Base-by-base conservation (phyloP, 35 echinoderm and acorn worm species). In the Strongylocentrotus purpuratus region DNA sequence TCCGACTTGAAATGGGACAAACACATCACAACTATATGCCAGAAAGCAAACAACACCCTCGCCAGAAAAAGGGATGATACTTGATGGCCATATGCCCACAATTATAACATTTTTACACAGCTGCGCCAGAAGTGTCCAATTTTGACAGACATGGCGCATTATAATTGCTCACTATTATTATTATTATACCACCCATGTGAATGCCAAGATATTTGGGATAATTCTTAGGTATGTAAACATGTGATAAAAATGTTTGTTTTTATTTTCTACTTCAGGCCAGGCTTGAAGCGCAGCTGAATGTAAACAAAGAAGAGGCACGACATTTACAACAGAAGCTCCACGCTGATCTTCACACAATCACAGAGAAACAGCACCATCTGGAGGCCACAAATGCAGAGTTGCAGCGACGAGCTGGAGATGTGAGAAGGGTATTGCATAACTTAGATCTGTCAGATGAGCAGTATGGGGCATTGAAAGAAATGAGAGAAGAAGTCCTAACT, bases 221-320 rank as follows among this genome's bases (percentile, higher is more conserved):
- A 41, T 41, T 41, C 35, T 41, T 41, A 3, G 35, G 35, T 41
- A 41, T 41, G 35, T 41, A 41, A 41, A 41, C 35, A 41, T 41
- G 32, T 33, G 4, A 59, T 35, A 31, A 94, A 48, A 0, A 94
- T 9, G 88, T 92, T 18, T 31, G 55, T 20, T 61, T 94, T n/a
- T 94, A 33, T 88, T 94, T 94, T 47, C 65, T 18, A 78, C n/a
- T 70, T 12, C 95, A 99, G 96, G 98, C 98, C 28, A 99, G 97
- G 86, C 94, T 99, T 33, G 97, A 99, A 65, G 97, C 97, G 13
- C 98, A 99, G 71, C 93, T 99, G 32, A 97, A 97, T 71, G 86
- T 99, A 85, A 95, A 99, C 90, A 86, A 95, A 88, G 97, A 99
- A 20, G 98, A 99, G 31, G 88, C 98, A 20, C 61, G 93, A 31